Percentiles rank a stretch among this genome's conserved stretches.
Evolutionary conservation across 1,140 invertebrate species (phyloP).

Genomic region (Drosophila oshimai): DNA sequence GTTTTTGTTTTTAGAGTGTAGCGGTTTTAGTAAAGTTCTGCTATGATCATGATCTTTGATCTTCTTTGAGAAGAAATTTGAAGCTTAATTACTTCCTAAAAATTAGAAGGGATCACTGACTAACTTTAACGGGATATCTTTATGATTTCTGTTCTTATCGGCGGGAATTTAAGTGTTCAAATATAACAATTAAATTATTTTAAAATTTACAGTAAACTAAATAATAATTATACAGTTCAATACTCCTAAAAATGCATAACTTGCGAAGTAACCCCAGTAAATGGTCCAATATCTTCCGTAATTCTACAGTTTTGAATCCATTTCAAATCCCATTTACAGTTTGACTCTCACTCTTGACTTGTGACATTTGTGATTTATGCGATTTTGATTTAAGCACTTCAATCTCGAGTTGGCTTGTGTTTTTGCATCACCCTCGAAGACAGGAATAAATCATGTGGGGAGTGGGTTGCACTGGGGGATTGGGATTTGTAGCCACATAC

Average conservation of each 20-base stretch:
- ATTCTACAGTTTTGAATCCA: background rate
- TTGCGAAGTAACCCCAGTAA: background rate
- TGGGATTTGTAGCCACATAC: constrained; percentile 14
- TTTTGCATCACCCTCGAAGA: constrained; percentile 22
- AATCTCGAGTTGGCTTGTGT: constrained; percentile 20
- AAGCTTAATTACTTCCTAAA: background rate
- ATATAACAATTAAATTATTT: too few relatives aligned
- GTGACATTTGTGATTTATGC: constrained; percentile 67
- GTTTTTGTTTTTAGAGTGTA: background rate
- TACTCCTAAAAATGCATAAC: background rate
- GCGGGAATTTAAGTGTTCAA: too few relatives aligned
- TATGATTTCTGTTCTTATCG: too few relatives aligned
- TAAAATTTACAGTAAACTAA: too few relatives aligned
- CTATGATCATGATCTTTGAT: background rate
- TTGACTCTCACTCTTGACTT: constrained; percentile 33
- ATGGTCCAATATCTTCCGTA: background rate
- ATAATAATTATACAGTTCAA: background rate
- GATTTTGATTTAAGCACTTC: constrained; percentile 55
- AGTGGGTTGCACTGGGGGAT: constrained; percentile 10
- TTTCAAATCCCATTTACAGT: constrained; percentile 9
- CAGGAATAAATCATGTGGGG: constrained; percentile 61
- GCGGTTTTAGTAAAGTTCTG: constrained; percentile 5
- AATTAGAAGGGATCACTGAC: too few relatives aligned
- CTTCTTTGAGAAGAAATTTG: background rate
- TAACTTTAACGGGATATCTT: too few relatives aligned